Base-by-base conservation (phyloP, 2,797 vertebrate species). In the Echiichthys vipera region DNA sequence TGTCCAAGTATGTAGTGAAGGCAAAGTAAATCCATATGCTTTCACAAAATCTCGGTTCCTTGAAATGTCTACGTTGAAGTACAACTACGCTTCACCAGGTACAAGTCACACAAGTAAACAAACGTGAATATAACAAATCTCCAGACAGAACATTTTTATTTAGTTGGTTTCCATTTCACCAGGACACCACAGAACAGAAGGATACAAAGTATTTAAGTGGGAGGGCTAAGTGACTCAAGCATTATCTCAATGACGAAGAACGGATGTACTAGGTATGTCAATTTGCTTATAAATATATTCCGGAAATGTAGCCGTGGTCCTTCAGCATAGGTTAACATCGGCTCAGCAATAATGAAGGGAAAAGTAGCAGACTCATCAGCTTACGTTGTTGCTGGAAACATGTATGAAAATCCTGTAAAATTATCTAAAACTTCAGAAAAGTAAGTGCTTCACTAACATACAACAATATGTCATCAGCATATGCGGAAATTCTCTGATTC, bases 261-360 rank as follows among this genome's bases (percentile, higher is more conserved):
- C 30, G 46, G 56, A 79, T 76, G 71, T 78, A 65, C 34, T 24
- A 36, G 17, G 32, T 24, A 9, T 24, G 66, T 24, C 3, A 14
- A 34, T 46, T 40, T 62, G 17, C 71, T 65, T 49, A 47, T 54
- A 78, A 80, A 83, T 59, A 77, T 12, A 66, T 18, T 39, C 13
- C 0, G 1, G 29, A 62, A 20, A 56, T 40, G 3, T 20, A 46
- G 17, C 7, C 32, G 25, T 47, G 50, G 43, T 58, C 25, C 53
- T 55, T 74, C 12, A 46, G 37, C 11, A 47, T 7, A 15, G 13
- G 32, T 65, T 51, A 61, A 82, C 37, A 80, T 14, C 0, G 4
- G 9, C 29, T 56, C 6, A 2, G 29, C 6, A 2, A 43, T 32
- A 32, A 49, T 69, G 27, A 9, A 24, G 9, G 15, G 1, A 71